Base-by-base conservation (phyloP, 1,140 invertebrate genomes). In the Dryas iulia region DNA sequence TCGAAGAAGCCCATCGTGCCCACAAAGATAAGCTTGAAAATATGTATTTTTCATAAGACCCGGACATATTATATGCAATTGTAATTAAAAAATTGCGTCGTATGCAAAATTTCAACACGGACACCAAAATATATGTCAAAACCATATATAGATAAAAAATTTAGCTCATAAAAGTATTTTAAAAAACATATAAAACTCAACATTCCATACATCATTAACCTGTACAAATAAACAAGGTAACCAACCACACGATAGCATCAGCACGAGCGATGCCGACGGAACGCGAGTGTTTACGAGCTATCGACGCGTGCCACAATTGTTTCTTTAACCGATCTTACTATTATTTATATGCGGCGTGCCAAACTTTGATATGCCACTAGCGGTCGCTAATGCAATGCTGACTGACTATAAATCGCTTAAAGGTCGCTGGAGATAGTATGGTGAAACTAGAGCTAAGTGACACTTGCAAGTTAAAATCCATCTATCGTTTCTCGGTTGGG, bases 191-290 rank as follows among this genome's bases (percentile, higher is more conserved):
- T n/a, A n/a, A n/a, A n/a, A n/a, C n/a, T n/a, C n/a, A n/a, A n/a
- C n/a, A n/a, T 7, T 47, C 18, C 10, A 21, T 10, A 47, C 39
- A 18, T n/a, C 7, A 11, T 47, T 74, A 72, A 28, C 66, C 73
- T 74, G 58, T 57, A 14, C 57, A 53, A n/a, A 54, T 61, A 74
- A 71, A 74, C 69, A 71, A 76, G 67, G 72, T 75, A 78, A 76
- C 68, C 60, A n/a, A n/a, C 67, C 57, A 12, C 21, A 47, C 53
- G 78, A 79, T 79, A 77, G 66, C 71, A 77, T 79, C 77, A 26
- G 75, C 77, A 79, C 69, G 71, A 78, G 70, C 72, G 69, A 76
- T 68, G 74, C 79, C 82, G 82, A 82, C 78, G 82, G 78, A 83
- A 75, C 71, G 66, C 77, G 63, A 74, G 68, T 73, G 74, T 81